These are phyloP conservation scores for Xyrichtys novacula DNA, from an alignment of 2,797 vertebrate species.

Conservation along the genomic window DNA sequence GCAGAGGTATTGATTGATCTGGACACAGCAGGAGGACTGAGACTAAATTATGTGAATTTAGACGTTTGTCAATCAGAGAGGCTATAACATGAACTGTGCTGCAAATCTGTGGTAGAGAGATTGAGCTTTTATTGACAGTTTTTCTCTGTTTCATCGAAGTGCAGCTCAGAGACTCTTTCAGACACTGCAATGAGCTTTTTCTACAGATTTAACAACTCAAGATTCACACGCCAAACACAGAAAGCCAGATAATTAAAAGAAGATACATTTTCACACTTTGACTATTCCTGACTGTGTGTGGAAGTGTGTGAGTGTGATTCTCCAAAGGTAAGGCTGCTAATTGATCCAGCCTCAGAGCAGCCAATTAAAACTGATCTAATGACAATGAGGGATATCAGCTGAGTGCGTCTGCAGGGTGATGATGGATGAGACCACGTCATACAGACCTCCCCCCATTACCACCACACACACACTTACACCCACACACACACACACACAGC, in stretches of 20 bases:
- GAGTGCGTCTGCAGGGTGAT: slow-evolving; percentile 63
- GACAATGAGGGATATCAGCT: slow-evolving; percentile 62
- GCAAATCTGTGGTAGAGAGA: not conserved
- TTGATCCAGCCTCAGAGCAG: slow-evolving; percentile 38
- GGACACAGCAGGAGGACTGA: slow-evolving; percentile 44
- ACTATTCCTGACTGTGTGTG: not conserved
- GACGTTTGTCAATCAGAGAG: slow-evolving; percentile 1
- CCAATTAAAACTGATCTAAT: slow-evolving; percentile 64
- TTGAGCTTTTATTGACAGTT: no score
- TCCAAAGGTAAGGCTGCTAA: slow-evolving; percentile 24
- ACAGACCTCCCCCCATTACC: not conserved
- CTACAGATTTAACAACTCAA: not conserved
- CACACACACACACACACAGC: slow-evolving; percentile 32
- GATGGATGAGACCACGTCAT: slow-evolving; percentile 71
- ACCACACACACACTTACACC: slow-evolving; percentile 33
- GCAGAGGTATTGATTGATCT: slow-evolving; percentile 72
- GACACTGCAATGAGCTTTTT: not conserved
- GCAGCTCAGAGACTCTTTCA: no score
- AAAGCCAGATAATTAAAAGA: not conserved
- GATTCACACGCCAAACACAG: not conserved
- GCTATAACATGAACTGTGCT: not conserved
- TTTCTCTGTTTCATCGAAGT: no score
- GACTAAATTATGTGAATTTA: slow-evolving; percentile 13
- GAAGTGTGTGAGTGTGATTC: not conserved
- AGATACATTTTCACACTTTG: not conserved